Percentiles rank a stretch among this genome's conserved stretches.
Conservation (phyloP, 2,888 invertebrate genomes). For the Meiosimyza decipiens region DNA sequence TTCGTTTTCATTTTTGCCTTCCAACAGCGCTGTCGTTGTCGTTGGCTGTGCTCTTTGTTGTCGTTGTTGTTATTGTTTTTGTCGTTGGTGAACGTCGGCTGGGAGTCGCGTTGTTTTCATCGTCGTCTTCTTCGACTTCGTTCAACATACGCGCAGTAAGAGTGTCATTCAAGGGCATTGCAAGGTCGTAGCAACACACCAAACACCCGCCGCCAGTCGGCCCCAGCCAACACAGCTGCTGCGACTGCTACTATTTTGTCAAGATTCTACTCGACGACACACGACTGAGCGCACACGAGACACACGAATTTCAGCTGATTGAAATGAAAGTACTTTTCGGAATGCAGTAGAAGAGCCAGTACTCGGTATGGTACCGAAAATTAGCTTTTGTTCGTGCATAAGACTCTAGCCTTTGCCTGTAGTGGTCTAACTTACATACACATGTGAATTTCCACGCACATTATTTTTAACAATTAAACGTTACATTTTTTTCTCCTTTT, state of each 20-base stretch:
- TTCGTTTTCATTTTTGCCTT: constrained; percentile 52
- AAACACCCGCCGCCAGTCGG: constrained; percentile 35
- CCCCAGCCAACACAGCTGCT: constrained; percentile 9
- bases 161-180: constrained; percentile 67
- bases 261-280: too few relatives aligned
- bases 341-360: too few relatives aligned
- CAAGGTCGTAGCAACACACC: constrained; percentile 60
- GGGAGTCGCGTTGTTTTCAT: constrained; percentile 43
- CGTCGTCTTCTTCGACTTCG: constrained; percentile 49
- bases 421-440: too few relatives aligned
- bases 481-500: too few relatives aligned
- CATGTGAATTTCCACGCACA: too few relatives aligned
- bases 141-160: constrained; percentile 59
- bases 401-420: too few relatives aligned
- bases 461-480: too few relatives aligned
- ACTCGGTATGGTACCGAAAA: too few relatives aligned
- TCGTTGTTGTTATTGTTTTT: constrained; percentile 41
- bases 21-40: constrained; percentile 38
- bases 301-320: too few relatives aligned
- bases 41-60: constrained; percentile 27
- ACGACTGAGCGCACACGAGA: too few relatives aligned
- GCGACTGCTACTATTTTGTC: background rate
- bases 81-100: constrained; percentile 46
- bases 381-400: too few relatives aligned
- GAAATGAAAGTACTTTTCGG: too few relatives aligned